phyloP scores from a whole-genome alignment of 2,797 vertebrate species.

The Zalophus californianus region DNA sequence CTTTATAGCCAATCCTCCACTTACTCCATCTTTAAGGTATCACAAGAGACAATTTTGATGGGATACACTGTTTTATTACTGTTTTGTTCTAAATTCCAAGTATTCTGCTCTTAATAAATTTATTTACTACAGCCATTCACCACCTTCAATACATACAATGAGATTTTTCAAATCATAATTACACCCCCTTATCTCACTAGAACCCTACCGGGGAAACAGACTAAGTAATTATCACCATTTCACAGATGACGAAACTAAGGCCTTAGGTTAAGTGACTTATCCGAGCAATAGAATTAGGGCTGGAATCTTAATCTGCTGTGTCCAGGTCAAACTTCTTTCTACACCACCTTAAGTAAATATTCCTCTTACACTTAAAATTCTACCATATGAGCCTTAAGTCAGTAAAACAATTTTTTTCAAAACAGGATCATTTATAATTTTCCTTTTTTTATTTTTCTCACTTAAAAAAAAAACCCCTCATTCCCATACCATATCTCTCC shows the following conservation, averaged over 20 bases:
- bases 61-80: not conserved
- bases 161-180: not conserved
- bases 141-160: not conserved
- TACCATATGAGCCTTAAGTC: not conserved
- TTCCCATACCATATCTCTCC: not conserved
- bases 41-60: not conserved
- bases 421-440: not conserved
- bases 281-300: not conserved
- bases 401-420: not conserved
- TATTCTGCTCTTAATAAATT: not conserved
- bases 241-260: not conserved
- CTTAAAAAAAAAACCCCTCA: not conserved
- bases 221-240: not conserved
- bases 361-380: not conserved
- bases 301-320: not conserved
- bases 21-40: not conserved
- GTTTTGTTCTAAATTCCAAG: not conserved
- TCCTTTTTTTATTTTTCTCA: not conserved
- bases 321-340: not conserved
- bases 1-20: not conserved
- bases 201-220: not conserved
- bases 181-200: not conserved
- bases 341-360: not conserved
- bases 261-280: not conserved
- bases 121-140: not conserved